Conservation (phyloP, 2,888 invertebrate species). For the Nysson spinosus region DNA sequence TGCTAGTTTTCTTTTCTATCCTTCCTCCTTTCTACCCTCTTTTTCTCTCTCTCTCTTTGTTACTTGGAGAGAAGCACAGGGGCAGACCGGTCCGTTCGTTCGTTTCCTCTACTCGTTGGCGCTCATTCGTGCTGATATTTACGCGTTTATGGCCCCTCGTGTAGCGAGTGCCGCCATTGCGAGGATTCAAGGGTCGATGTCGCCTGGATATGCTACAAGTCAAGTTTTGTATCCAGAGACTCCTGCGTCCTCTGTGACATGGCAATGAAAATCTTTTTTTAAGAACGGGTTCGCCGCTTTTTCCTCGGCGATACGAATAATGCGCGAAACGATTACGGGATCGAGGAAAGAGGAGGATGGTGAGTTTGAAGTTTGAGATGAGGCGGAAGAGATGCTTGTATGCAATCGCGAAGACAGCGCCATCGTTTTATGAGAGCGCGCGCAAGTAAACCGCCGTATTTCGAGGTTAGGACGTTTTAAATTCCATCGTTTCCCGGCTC, state of each 20-base stretch:
- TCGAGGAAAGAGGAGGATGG: background rate
- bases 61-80: slow-evolving; percentile 31
- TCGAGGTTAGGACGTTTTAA: slow-evolving; percentile 39
- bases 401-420: slow-evolving; percentile 29
- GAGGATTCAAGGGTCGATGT: slow-evolving; percentile 19
- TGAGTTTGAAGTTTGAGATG: slow-evolving; percentile 3
- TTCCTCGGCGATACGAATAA: background rate
- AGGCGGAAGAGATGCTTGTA: slow-evolving; percentile 3
- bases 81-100: slow-evolving; percentile 43
- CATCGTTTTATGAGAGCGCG: slow-evolving; percentile 34
- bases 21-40: slow-evolving; percentile 4
- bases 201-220: slow-evolving; percentile 13
- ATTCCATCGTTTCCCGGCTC: background rate
- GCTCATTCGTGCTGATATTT: slow-evolving; percentile 53
- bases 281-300: background rate
- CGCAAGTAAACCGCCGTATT: slow-evolving; percentile 24
- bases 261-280: slow-evolving; percentile 22
- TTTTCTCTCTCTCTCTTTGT: slow-evolving; percentile 18
- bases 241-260: background rate
- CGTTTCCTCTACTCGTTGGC: slow-evolving; percentile 29
- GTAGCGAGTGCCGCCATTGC: slow-evolving; percentile 34
- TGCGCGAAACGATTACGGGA: background rate
- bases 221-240: background rate
- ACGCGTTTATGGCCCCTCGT: slow-evolving; percentile 43
- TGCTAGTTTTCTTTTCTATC: slow-evolving; percentile 48